Conservation (phyloP, 2,888 invertebrate genomes). For the Ashinkailepas kermadecensis region DNA sequence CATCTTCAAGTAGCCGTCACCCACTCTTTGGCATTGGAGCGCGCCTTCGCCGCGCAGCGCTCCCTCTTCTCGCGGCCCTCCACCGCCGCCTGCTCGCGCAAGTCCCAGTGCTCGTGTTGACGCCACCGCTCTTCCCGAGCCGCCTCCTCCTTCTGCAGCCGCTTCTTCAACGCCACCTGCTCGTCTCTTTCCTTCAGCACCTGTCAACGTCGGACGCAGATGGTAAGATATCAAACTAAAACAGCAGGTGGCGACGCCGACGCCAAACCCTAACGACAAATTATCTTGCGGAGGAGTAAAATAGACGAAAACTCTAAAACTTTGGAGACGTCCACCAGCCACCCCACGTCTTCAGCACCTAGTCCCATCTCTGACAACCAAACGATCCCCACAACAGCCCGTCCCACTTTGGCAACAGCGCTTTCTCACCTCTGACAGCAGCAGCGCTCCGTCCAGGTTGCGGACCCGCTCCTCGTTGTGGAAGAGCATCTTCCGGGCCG, state of each 20-base stretch:
- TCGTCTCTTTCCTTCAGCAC: conserved; percentile 6
- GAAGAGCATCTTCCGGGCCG: neutral
- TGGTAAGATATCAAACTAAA: too few species aligned
- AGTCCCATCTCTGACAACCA: too few species aligned
- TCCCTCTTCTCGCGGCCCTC: neutral
- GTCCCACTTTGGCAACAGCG: too few species aligned
- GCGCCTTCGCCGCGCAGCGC: neutral
- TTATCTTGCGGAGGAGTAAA: too few species aligned
- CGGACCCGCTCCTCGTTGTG: neutral
- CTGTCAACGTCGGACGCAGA: too few species aligned
- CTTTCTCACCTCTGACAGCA: neutral
- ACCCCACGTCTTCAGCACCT: too few species aligned
- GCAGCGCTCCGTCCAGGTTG: neutral
- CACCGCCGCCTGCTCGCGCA: neutral
- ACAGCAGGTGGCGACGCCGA: too few species aligned
- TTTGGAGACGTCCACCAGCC: too few species aligned
- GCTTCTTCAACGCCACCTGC: neutral
- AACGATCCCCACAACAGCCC: too few species aligned
- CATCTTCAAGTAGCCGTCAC: too few species aligned
- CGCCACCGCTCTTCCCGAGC: neutral
- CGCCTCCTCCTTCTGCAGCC: neutral
- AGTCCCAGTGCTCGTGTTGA: neutral
- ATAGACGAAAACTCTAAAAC: too few species aligned
- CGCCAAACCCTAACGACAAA: too few species aligned
- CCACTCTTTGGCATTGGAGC: conserved; percentile 4